Evolutionary conservation across 2,888 invertebrate genomes (phyloP).

Genomic region (Dynastes grantii): DNA sequence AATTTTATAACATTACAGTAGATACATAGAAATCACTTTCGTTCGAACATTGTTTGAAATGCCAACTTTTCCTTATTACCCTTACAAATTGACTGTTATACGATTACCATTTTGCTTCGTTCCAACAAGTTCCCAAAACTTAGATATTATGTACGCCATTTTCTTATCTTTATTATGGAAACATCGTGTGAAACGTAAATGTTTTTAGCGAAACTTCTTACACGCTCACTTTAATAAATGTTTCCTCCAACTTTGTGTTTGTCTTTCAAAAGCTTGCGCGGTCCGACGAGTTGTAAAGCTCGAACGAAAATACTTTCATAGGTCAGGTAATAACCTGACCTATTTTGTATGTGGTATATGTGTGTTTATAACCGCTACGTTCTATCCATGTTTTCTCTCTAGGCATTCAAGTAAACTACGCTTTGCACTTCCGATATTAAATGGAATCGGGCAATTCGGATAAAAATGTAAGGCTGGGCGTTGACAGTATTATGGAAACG

Average conservation of each 20-base stretch:
- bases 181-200: neutral
- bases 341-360: neutral
- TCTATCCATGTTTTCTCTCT: neutral
- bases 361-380: slow-evolving; percentile 9
- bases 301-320: slow-evolving; percentile 23
- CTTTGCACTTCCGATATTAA: slow-evolving; percentile 26
- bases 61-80: too few relatives aligned
- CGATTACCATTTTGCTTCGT: too few relatives aligned
- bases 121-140: too few relatives aligned
- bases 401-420: slow-evolving; percentile 4
- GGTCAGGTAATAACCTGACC: slow-evolving; percentile 32
- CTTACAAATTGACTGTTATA: too few relatives aligned
- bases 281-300: slow-evolving; percentile 2
- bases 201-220: neutral
- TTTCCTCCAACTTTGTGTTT: neutral
- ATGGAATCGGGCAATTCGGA: neutral
- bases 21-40: too few relatives aligned
- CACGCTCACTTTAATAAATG: neutral
- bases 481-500: neutral
- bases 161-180: neutral
- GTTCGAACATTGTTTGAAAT: too few relatives aligned
- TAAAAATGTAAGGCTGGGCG: neutral
- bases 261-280: slow-evolving; percentile 10
- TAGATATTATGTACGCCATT: too few relatives aligned
- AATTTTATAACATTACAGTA: too few relatives aligned